These are phyloP conservation scores for Meriones unguiculatus DNA, from an alignment of 2,113 vertebrate genomes.

Conservation along the genomic window DNA sequence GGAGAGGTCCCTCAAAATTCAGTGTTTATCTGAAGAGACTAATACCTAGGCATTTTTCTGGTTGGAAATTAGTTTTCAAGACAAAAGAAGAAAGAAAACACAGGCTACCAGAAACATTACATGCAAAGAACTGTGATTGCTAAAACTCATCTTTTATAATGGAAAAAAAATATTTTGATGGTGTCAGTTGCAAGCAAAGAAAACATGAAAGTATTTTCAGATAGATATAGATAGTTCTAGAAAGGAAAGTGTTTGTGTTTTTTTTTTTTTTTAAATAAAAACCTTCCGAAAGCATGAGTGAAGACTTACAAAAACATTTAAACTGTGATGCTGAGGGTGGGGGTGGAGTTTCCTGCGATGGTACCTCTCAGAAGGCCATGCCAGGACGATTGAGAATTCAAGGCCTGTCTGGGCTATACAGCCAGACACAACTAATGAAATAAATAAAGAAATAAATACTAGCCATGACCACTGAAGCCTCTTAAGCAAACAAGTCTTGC, in stretches of 20 bases:
- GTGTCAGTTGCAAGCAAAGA: conserved; percentile 17
- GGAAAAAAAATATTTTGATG: background rate
- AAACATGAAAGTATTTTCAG: conserved; percentile 16
- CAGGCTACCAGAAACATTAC: background rate
- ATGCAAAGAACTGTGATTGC: background rate
- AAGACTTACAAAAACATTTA: background rate
- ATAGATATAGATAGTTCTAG: background rate
- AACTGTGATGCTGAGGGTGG: background rate
- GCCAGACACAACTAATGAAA: background rate
- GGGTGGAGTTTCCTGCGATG: background rate
- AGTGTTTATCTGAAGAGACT: background rate
- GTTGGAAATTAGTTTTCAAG: conserved; percentile 1
- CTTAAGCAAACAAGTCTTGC: conserved; percentile 6
- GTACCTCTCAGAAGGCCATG: too few relatives aligned
- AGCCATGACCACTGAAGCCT: background rate
- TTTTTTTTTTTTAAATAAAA: background rate
- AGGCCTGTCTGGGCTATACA: background rate
- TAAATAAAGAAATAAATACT: background rate
- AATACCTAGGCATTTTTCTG: background rate
- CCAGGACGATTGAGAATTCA: background rate
- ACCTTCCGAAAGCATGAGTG: background rate
- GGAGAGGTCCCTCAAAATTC: background rate
- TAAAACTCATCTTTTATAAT: background rate
- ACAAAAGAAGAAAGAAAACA: background rate
- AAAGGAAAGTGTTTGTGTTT: background rate